These are phyloP conservation scores for Ypsolopha sequella DNA, from an alignment of 2,888 invertebrate genomes.

Conservation along the genomic window DNA sequence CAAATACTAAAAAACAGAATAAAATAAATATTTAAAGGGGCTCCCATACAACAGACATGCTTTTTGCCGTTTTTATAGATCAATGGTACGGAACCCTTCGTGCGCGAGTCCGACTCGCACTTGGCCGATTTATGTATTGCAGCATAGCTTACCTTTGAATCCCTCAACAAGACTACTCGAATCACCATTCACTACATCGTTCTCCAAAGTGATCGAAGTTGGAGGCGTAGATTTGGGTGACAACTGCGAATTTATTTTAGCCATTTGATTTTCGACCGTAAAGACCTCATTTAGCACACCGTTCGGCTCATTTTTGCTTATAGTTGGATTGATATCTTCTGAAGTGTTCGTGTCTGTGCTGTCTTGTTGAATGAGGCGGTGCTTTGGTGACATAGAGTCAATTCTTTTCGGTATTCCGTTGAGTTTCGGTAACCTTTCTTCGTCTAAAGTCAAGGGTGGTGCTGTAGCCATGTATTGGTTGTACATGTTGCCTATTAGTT, in stretches of 20 bases:
- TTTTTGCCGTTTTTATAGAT: too few relatives aligned
- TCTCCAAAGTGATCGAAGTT: constrained; percentile 6
- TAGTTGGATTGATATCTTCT: constrained; percentile 46
- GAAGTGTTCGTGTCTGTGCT: constrained; percentile 57
- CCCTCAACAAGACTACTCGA: not conserved
- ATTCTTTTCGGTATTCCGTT: constrained; percentile 34
- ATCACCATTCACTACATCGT: constrained; percentile 13
- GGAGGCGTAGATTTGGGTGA: constrained; percentile 5
- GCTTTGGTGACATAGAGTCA: constrained; percentile 31
- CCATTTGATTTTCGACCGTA: constrained; percentile 47
- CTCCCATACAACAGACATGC: too few relatives aligned
- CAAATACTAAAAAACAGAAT: too few relatives aligned
- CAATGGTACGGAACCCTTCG: too few relatives aligned
- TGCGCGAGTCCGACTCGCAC: too few relatives aligned
- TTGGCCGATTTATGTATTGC: too few relatives aligned
- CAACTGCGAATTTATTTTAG: constrained; percentile 27
- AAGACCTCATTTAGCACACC: constrained; percentile 32
- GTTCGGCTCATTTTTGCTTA: constrained; percentile 20
- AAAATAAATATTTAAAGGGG: too few relatives aligned
- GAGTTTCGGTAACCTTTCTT: constrained; percentile 26
- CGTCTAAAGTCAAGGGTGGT: constrained; percentile 43
- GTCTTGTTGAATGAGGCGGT: constrained; percentile 34
- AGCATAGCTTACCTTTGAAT: not conserved
- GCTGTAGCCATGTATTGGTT: constrained; percentile 62
- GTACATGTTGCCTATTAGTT: constrained; percentile 70